Conservation (phyloP, 1,140 invertebrate genomes). For the Venturia canescens region DNA sequence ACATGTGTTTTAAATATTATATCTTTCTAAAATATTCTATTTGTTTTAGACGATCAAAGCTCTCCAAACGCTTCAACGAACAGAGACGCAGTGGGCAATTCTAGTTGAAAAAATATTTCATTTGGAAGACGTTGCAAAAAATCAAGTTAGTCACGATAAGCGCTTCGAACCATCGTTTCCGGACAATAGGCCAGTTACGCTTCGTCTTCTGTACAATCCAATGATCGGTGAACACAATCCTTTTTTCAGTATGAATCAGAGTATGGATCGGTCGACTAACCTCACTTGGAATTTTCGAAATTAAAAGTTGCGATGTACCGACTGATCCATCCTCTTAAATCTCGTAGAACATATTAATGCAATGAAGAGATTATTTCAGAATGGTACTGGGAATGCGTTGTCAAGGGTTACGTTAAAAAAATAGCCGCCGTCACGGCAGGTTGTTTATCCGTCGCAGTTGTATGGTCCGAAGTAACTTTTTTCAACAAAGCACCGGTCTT, state of each 20-base stretch:
- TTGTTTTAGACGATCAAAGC: slow-evolving; percentile 86
- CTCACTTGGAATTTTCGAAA: no score
- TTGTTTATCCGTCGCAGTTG: slow-evolving; percentile 91
- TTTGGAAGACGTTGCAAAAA: slow-evolving; percentile 92
- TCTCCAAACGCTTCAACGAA: slow-evolving; percentile 91
- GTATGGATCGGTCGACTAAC: no score
- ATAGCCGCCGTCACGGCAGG: slow-evolving; percentile 85
- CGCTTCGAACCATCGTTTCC: slow-evolving; percentile 89
- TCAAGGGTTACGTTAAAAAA: slow-evolving; percentile 87
- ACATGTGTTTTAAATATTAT: no score
- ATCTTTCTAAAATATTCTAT: not conserved
- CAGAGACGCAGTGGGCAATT: slow-evolving; percentile 94
- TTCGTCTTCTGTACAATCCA: slow-evolving; percentile 81
- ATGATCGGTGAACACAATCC: slow-evolving; percentile 78
- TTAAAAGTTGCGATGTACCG: no score
- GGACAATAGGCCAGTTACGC: slow-evolving; percentile 77
- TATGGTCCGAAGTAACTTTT: slow-evolving; percentile 99
- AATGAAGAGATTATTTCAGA: slow-evolving; percentile 79
- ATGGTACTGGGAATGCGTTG: slow-evolving; percentile 96
- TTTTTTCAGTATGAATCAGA: slow-evolving; percentile 17
- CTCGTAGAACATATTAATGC: not conserved
- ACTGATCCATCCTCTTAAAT: no score
- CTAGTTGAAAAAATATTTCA: slow-evolving; percentile 88
- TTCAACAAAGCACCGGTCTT: slow-evolving; percentile 94
- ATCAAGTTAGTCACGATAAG: slow-evolving; percentile 85